These are phyloP conservation scores for Cassiopea xamachana DNA, from an alignment of 30 jellyfish, hydroid and myxozoan species.

Conservation along the genomic window DNA sequence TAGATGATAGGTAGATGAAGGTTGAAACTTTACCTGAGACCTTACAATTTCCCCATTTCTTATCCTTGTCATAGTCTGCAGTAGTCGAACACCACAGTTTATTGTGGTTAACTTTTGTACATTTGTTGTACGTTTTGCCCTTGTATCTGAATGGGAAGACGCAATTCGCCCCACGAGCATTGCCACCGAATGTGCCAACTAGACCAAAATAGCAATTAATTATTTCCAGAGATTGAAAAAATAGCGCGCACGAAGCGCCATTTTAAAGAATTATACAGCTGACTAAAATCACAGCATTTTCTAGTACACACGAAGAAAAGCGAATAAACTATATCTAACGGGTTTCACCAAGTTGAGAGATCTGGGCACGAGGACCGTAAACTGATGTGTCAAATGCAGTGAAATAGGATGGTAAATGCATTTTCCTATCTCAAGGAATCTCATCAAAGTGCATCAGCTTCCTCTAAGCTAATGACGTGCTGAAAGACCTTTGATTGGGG, in stretches of 20 bases:
- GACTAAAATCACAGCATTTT: no score
- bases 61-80: slow-evolving; percentile 75
- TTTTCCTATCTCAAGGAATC: no score
- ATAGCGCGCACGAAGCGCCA: not conserved
- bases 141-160: slow-evolving; percentile 86
- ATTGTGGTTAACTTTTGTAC: slow-evolving; percentile 46
- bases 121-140: slow-evolving; percentile 60
- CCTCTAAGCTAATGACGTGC: no score
- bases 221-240: not conserved
- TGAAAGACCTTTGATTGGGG: no score
- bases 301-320: no score
- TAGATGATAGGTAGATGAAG: not conserved
- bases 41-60: slow-evolving; percentile 78
- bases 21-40: slow-evolving; percentile 36
- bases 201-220: no score
- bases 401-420: no score
- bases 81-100: slow-evolving; percentile 87
- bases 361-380: no score
- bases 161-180: slow-evolving; percentile 80
- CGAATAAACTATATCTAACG: no score
- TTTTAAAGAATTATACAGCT: not conserved
- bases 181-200: slow-evolving; percentile 44
- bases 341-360: no score
- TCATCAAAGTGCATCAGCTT: no score
- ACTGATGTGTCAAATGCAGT: no score